Base-by-base conservation (phyloP, 2,888 invertebrate species). In the Andricus curvator region DNA sequence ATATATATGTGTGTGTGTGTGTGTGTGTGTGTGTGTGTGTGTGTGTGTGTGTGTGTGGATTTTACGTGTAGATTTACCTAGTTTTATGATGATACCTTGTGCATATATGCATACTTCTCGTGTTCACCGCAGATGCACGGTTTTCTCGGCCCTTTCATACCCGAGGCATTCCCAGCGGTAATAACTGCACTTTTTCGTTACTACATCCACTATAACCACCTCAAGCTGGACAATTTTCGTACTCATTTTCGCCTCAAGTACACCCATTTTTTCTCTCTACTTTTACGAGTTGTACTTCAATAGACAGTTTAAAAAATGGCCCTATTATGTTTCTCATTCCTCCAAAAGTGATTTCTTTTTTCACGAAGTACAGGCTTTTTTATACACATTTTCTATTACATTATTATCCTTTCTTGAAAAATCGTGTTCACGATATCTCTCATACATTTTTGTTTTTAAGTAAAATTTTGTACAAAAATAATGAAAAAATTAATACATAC, bases 1-100 rank as follows among this genome's bases (percentile, higher is more conserved):
- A n/a, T n/a, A n/a, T n/a, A n/a, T n/a, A n/a, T n/a, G n/a, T n/a
- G n/a, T n/a, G n/a, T n/a, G n/a, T n/a, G n/a, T n/a, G n/a, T n/a
- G n/a, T n/a, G n/a, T n/a, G n/a, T n/a, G n/a, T n/a, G n/a, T n/a
- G n/a, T n/a, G n/a, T n/a, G n/a, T n/a, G n/a, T n/a, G n/a, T n/a
- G n/a, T n/a, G n/a, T n/a, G n/a, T n/a, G n/a, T n/a, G n/a, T n/a
- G n/a, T 81, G 80, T 48, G 37, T 77, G 82, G 60, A 77, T 84
- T 85, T 82, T 80, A 84, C 68, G 81, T 74, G 33, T 83, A 82
- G 80, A 82, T 85, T 80, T 82, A 82, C 79, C 79, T 78, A 81
- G 80, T 82, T 84, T 84, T 84, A 85, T 83, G 85, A 83, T 84
- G 83, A 85, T 85, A 83, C 83, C 84, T 70, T 3, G 29, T 48